Conservation (phyloP, 2,113 vertebrate genomes). For the Takifugu bimaculatus region DNA sequence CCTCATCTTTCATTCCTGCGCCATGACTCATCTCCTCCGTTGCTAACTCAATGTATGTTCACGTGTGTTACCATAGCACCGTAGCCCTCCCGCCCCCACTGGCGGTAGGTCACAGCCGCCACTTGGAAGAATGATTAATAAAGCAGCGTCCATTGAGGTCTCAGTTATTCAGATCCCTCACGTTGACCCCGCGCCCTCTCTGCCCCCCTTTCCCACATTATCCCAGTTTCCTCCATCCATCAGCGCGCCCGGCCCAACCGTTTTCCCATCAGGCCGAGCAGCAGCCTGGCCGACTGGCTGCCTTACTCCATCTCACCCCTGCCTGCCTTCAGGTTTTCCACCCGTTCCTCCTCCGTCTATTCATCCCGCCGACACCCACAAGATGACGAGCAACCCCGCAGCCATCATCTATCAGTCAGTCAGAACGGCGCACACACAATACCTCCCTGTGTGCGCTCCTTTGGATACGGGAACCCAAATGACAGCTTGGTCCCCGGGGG, state of each 20-base stretch:
- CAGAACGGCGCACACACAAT: conserved; percentile 47
- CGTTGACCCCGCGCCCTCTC: conserved; percentile 5
- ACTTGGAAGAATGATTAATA: conserved; percentile 10
- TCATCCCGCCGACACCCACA: conserved; percentile 27
- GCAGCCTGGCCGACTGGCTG: conserved; percentile 47
- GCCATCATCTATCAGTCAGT: conserved; percentile 64
- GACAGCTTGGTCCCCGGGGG: conserved; percentile 53
- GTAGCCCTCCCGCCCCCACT: no score
- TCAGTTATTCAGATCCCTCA: conserved; percentile 25
- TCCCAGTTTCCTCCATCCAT: conserved; percentile 21
- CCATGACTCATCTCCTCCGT: conserved; percentile 31
- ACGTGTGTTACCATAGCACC: conserved; percentile 6
- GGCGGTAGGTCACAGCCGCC: neutral
- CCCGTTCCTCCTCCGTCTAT: conserved; percentile 34
- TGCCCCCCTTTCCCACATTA: conserved; percentile 42
- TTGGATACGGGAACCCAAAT: conserved; percentile 48
- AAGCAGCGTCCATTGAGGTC: conserved; percentile 22
- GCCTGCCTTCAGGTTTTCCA: conserved; percentile 25
- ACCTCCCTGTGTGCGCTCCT: conserved; percentile 31
- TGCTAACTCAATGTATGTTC: conserved; percentile 11
- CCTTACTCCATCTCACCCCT: conserved; percentile 37
- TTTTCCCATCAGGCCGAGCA: conserved; percentile 57
- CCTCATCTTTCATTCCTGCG: conserved; percentile 20
- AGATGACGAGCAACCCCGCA: conserved; percentile 57
- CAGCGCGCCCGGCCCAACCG: conserved; percentile 38